These are phyloP conservation scores for Julus scandinavius DNA, from an alignment of 2,888 invertebrate species.

Conservation along the genomic window DNA sequence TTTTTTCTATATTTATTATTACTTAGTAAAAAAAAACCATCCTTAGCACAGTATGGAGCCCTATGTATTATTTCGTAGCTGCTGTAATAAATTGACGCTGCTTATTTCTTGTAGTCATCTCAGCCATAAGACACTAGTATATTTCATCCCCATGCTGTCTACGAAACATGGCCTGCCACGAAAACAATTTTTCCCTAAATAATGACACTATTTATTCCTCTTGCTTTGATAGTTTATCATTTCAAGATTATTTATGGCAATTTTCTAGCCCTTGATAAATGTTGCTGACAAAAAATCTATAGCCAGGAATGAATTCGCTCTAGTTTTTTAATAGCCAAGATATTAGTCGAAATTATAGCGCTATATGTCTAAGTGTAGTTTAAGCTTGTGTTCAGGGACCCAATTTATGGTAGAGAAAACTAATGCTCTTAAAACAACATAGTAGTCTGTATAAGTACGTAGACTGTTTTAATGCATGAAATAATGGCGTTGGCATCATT, in stretches of 20 bases:
- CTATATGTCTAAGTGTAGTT: not conserved
- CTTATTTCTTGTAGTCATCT: not conserved
- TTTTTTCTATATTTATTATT: not conserved
- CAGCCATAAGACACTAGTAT: not conserved
- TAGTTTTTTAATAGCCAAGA: not conserved
- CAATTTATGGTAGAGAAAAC: not conserved
- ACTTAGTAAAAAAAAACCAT: not conserved
- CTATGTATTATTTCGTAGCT: not conserved
- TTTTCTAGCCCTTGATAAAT: constrained; percentile 8
- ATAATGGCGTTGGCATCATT: too few species aligned
- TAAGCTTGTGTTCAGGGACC: not conserved
- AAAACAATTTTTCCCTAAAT: constrained; percentile 20
- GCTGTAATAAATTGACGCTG: constrained; percentile 15
- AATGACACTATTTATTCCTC: constrained; percentile 34
- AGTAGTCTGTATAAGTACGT: not conserved
- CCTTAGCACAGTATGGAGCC: not conserved
- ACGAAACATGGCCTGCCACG: not conserved
- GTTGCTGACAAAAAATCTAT: not conserved
- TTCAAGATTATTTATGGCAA: constrained; percentile 31
- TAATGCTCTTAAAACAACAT: not conserved
- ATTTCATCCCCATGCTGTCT: not conserved
- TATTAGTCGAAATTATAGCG: not conserved
- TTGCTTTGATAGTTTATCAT: constrained; percentile 38
- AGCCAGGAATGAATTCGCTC: not conserved
- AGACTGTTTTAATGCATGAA: too few species aligned